phyloP scores from a whole-genome alignment of 2,888 invertebrate genomes.

The Cheilosia variabilis region DNA sequence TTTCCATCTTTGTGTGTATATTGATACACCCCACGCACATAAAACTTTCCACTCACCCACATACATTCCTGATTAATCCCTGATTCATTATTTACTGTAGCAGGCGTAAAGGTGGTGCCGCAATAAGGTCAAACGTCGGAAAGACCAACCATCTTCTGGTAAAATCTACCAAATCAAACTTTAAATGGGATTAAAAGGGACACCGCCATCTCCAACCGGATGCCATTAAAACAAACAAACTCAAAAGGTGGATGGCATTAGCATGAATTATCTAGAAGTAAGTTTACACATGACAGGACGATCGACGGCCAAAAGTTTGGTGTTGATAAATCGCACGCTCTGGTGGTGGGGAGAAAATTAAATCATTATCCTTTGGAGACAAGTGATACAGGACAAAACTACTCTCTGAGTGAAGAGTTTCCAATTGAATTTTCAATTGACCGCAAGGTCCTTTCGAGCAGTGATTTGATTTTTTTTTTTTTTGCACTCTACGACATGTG shows the following conservation, averaged over 20 bases:
- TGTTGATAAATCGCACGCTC: constrained; percentile 2
- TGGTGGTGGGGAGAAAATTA: constrained; percentile 34
- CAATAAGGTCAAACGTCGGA: constrained; percentile 31
- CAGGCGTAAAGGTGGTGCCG: constrained; percentile 8
- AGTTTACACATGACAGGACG: constrained; percentile 30
- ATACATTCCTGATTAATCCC: constrained; percentile 43
- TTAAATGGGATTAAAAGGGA: constrained; percentile 33
- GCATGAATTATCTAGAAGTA: constrained; percentile 39
- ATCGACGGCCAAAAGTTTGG: constrained; percentile 4
- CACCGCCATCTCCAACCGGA: background rate
- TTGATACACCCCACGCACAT: constrained; percentile 30
- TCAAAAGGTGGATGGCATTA: constrained; percentile 26
- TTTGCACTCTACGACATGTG: constrained; percentile 15
- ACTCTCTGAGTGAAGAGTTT: background rate
- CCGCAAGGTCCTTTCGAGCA: constrained; percentile 50
- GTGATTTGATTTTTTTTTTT: constrained; percentile 18
- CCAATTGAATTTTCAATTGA: constrained; percentile 58
- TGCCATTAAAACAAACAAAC: constrained; percentile 32
- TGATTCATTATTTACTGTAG: constrained; percentile 44
- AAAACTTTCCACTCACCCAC: constrained; percentile 5
- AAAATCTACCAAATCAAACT: constrained; percentile 25
- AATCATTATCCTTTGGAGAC: constrained; percentile 48
- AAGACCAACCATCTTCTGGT: constrained; percentile 38
- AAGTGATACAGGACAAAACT: background rate
- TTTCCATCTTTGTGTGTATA: background rate